Conservation (phyloP, 2,888 invertebrate species). For the Cinara cedri region DNA sequence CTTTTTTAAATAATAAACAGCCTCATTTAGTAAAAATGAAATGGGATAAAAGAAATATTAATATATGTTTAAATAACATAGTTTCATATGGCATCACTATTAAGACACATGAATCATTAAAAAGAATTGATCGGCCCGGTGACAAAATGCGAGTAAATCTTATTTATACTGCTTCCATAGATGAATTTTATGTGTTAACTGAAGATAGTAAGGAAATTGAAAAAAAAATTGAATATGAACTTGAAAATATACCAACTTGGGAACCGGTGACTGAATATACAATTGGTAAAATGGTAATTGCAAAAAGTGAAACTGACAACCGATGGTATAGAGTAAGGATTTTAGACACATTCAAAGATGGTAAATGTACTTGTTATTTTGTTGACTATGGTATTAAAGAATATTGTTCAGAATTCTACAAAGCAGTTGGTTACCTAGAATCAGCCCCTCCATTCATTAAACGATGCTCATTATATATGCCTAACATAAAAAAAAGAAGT, state of each 20-base stretch:
- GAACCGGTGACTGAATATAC: constrained; percentile 62
- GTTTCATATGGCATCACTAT: constrained; percentile 30
- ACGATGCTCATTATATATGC: constrained; percentile 33
- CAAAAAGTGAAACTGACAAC: constrained; percentile 71
- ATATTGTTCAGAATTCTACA: constrained; percentile 23
- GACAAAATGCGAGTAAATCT: constrained; percentile 58
- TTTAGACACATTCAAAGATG: constrained; percentile 64
- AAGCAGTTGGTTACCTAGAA: constrained; percentile 26
- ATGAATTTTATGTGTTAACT: constrained; percentile 63
- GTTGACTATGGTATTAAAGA: constrained; percentile 47
- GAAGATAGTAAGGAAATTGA: constrained; percentile 64
- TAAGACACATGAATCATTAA: constrained; percentile 7
- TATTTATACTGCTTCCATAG: constrained; percentile 61
- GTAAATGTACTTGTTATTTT: constrained; percentile 59
- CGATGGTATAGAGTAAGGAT: constrained; percentile 74
- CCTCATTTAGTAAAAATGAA: constrained; percentile 58
- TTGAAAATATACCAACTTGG: constrained; percentile 68
- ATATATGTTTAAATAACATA: constrained; percentile 28
- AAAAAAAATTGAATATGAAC: constrained; percentile 68
- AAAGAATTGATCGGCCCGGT: not conserved
- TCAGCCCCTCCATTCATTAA: constrained; percentile 30
- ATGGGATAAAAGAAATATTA: constrained; percentile 34
- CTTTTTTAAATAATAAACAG: constrained; percentile 68
- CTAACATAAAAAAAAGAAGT: not conserved
- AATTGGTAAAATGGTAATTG: constrained; percentile 67